Conservation (phyloP, 30 jellyfish, hydroid and myxozoan species). For the Pelagia noctiluca region DNA sequence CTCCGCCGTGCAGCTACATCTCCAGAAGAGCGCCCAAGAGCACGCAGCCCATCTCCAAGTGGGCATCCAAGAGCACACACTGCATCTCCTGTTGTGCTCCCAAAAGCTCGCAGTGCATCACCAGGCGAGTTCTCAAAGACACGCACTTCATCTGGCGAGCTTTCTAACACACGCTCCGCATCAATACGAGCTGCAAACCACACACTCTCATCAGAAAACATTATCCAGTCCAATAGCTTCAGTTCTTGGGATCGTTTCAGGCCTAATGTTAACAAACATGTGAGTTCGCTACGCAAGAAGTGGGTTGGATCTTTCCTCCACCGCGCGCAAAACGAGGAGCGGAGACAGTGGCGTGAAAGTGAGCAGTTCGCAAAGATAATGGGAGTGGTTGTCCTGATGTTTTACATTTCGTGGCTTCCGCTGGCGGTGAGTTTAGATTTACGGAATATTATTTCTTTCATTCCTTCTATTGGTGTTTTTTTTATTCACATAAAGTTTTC, state of each 20-base stretch:
- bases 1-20: no score
- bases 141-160: no score
- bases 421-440: constrained; percentile 74
- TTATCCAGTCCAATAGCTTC: neutral
- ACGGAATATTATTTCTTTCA: no score
- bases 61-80: no score
- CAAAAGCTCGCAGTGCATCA: no score
- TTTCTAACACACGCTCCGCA: neutral
- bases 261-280: constrained; percentile 33
- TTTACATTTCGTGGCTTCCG: constrained; percentile 83
- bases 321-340: constrained; percentile 1
- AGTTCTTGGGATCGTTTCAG: neutral
- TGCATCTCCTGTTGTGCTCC: no score
- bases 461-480: no score
- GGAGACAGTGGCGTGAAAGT: constrained; percentile 67
- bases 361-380: constrained; percentile 83
- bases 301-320: constrained; percentile 14
- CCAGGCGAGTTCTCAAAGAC: no score
- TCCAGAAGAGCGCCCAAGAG: no score
- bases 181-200: neutral
- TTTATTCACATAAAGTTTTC: no score
- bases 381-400: constrained; percentile 86
- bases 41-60: no score
- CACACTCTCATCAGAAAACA: neutral
- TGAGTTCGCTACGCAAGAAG: constrained; percentile 32